Base-by-base conservation (phyloP, 2,797 vertebrate genomes). In the Amphiprion clarkii region DNA sequence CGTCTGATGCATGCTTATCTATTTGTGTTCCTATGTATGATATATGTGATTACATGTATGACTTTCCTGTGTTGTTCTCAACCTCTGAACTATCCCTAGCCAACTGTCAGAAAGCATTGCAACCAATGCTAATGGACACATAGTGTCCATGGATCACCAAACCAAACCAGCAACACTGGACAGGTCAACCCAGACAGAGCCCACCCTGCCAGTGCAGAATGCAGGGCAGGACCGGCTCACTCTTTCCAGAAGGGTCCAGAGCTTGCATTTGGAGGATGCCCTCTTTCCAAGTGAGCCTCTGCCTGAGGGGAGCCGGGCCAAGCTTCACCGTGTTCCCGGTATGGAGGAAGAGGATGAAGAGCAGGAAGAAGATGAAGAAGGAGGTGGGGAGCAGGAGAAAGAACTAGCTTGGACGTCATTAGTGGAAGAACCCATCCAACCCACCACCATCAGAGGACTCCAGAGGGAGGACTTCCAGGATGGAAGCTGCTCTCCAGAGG, bases 181-280 rank as follows among this genome's bases (percentile, higher is more conserved):
- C 79, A 88, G 75, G 78, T 93, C 87, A 3, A 95, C 94, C 54
- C 95, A 96, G 87, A 96, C 95, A 1, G 94, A 95, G 29, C 46
- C 77, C 12, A 46, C 65, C 54, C 56, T 63, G 14, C 42, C 23
- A 1, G 58, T 49, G 27, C 79, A 82, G 17, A 81, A 73, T 53
- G 42, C 29, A 1, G 58, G 51, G 25, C 79, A 82, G 17, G 81
- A 73, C 57, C 74, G 82, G 78, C 74, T 78, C 16, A 53, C 54
- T 36, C 78, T 89, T 4, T 82, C 81, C 23, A 69, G 60, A 11
- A 70, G 46, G 0, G 63, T 72, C 23, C 87, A 89, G 80, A 94
- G 91, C 82, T 89, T 95, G 25, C 88, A 90, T 0, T 86, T 95
- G 25, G 93, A 95, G 71, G 95, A 95, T 0, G 93, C 92, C 10